Conservation (phyloP, 2,797 vertebrate species). For the Gallinago nigripennis region DNA sequence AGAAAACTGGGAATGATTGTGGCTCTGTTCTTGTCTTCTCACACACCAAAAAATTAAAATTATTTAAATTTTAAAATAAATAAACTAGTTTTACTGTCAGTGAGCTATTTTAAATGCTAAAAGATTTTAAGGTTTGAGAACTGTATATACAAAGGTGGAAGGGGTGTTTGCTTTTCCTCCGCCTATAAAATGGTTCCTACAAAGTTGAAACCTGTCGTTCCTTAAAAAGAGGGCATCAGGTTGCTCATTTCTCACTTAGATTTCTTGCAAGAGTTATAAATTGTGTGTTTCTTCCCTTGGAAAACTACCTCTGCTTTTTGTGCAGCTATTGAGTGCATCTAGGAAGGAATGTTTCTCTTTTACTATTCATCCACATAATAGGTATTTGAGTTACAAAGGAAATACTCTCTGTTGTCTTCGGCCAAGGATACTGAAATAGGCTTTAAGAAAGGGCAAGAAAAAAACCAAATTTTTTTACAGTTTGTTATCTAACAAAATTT, state of each 20-base stretch:
- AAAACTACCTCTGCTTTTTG: background rate
- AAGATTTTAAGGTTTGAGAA: background rate
- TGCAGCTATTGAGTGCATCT: background rate
- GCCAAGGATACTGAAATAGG: background rate
- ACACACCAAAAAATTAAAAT: background rate
- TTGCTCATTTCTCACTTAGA: background rate
- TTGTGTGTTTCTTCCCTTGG: background rate
- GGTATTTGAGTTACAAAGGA: background rate
- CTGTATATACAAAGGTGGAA: background rate
- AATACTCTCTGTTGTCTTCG: background rate
- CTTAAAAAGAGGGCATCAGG: background rate
- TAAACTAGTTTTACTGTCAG: background rate
- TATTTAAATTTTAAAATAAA: background rate
- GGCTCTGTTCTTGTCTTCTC: background rate
- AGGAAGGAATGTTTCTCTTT: background rate
- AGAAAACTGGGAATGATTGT: background rate
- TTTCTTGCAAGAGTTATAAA: background rate
- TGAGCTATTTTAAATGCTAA: background rate
- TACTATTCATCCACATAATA: background rate
- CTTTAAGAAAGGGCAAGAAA: background rate
- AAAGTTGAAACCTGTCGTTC: background rate
- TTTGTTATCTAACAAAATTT: background rate
- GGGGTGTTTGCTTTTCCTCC: background rate
- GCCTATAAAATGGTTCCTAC: background rate
- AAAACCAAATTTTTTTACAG: background rate